A percentile compares a stretch with the other conserved stretches of the same genome.
Conservation (phyloP, 2,113 vertebrate species). For the Menura novaehollandiae region DNA sequence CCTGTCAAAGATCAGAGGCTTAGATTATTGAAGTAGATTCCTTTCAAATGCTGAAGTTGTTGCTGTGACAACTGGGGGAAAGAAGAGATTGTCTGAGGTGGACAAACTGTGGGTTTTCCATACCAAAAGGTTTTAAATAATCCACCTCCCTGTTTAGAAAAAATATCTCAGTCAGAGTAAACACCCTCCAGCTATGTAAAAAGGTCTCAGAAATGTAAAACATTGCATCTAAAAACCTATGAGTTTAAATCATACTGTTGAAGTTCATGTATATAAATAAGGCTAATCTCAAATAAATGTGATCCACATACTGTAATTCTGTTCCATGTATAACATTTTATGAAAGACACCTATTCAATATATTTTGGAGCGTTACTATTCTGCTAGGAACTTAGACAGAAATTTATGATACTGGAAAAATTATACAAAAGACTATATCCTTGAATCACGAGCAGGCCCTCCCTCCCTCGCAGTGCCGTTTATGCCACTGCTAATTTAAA, state of each 20-base stretch:
- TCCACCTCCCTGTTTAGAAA: conserved; percentile 1
- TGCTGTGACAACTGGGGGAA: conserved; percentile 73
- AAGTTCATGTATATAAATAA: not conserved
- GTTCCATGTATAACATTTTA: not conserved
- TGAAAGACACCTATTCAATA: conserved; percentile 10
- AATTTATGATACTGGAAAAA: conserved; percentile 44
- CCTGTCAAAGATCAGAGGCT: conserved; percentile 79
- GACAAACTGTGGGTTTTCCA: conserved; percentile 52
- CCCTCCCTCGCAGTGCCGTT: not conserved
- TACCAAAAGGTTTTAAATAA: conserved; percentile 48
- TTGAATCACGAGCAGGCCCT: conserved; percentile 20
- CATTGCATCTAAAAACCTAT: not conserved
- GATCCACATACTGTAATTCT: not conserved
- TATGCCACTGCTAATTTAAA: conserved; percentile 59
- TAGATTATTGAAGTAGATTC: conserved; percentile 78
- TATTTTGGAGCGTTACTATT: not conserved
- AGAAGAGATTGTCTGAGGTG: conserved; percentile 3
- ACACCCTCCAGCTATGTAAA: not conserved
- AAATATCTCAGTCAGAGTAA: conserved; percentile 5
- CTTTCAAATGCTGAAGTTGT: conserved; percentile 73
- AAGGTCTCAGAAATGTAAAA: not conserved
- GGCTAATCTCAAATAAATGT: not conserved
- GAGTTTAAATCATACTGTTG: not conserved
- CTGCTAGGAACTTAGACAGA: not conserved
- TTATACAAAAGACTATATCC: not conserved